These are phyloP conservation scores for Rotaria magnacalcarata DNA, from an alignment of 2,888 invertebrate species.

Conservation along the genomic window DNA sequence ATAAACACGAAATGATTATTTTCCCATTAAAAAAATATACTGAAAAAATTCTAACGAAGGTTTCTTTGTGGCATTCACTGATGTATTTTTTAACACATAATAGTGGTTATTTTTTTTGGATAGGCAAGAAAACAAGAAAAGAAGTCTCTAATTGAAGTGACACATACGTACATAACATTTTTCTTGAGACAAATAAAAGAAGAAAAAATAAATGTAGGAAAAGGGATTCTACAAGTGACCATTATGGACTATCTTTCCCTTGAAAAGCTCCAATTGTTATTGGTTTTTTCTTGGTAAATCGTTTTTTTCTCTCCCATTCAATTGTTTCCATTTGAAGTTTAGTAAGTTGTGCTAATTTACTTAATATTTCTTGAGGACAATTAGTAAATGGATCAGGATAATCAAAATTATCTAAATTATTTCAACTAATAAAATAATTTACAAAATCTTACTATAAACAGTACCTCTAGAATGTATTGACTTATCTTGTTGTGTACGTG, in stretches of 20 bases:
- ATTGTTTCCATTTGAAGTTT: slow-evolving; percentile 36
- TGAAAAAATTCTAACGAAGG: neutral
- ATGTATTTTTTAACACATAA: neutral
- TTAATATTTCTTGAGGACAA: slow-evolving; percentile 2
- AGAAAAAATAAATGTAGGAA: too few relatives aligned
- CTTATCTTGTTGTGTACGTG: neutral
- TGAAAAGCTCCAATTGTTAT: neutral
- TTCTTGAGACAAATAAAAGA: too few relatives aligned
- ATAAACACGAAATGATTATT: neutral
- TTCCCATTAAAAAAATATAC: neutral
- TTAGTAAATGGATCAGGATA: slow-evolving; percentile 32
- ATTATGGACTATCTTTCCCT: slow-evolving; percentile 2
- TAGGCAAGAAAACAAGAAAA: neutral
- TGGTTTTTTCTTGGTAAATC: slow-evolving; percentile 12
- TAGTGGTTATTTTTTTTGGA: neutral
- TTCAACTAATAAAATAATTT: neutral
- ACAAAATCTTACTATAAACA: too few relatives aligned
- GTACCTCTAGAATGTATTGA: neutral
- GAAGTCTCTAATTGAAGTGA: neutral
- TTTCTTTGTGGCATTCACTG: neutral
- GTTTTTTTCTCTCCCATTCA: slow-evolving; percentile 10
- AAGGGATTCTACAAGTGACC: too few relatives aligned
- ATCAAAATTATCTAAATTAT: neutral
- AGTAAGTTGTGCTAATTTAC: slow-evolving; percentile 5
- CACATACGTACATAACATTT: neutral